phyloP scores from a whole-genome alignment of 2,888 invertebrate genomes.

The Heliconius hortense region DNA sequence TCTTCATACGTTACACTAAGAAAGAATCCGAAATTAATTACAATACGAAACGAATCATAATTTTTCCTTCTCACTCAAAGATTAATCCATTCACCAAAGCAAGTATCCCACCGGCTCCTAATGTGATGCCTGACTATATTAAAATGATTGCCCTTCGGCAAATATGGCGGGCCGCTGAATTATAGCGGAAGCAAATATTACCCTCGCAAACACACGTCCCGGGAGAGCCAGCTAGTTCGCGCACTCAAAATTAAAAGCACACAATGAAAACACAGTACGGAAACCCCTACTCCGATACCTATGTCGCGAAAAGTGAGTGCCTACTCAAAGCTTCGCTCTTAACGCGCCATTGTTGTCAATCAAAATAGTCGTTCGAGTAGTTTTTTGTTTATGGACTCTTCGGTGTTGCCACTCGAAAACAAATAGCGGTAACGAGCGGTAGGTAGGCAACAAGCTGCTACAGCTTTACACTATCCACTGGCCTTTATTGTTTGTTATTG shows the following conservation, averaged over 20 bases:
- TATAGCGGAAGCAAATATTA: conserved; percentile 84
- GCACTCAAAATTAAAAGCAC: conserved; percentile 85
- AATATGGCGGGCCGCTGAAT: conserved; percentile 84
- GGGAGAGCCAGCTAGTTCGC: conserved; percentile 83
- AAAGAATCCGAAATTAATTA: not conserved
- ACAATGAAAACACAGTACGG: conserved; percentile 83
- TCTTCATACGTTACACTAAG: not conserved
- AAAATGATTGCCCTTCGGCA: conserved; percentile 85
- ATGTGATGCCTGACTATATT: conserved; percentile 82
- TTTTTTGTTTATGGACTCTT: conserved; percentile 81
- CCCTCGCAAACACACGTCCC: conserved; percentile 83
- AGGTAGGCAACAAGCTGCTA: conserved; percentile 74
- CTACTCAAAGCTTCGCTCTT: conserved; percentile 71
- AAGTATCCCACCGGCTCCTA: conserved; percentile 73
- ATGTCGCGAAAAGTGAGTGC: conserved; percentile 80
- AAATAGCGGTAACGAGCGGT: conserved; percentile 79
- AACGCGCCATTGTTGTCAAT: conserved; percentile 79
- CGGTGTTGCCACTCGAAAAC: conserved; percentile 80
- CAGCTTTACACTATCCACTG: conserved; percentile 66
- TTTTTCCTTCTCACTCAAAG: conserved; percentile 55
- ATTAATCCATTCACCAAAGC: conserved; percentile 72
- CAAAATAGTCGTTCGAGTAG: conserved; percentile 79
- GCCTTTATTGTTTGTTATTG: conserved; percentile 59
- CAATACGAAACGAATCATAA: not conserved
- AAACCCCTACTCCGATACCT: conserved; percentile 74